A percentile compares a stretch with the other conserved stretches of the same genome.
Conservation (phyloP, 2,797 vertebrate genomes). For the Harpagifer antarcticus region DNA sequence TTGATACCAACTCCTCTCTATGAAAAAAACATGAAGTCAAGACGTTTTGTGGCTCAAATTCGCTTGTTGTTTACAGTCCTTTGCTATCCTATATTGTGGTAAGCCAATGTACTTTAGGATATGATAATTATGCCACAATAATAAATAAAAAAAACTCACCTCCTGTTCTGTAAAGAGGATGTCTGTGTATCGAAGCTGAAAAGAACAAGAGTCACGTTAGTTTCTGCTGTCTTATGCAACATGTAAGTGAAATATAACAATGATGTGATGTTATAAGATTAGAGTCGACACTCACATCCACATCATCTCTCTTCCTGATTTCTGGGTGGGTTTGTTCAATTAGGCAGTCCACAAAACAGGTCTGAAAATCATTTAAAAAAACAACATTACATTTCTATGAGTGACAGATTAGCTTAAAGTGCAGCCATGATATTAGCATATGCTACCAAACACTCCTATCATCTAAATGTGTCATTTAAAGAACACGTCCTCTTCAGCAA, state of each 20-base stretch:
- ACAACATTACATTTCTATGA: slow-evolving; percentile 15
- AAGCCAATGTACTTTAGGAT: neutral
- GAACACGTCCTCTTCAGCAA: slow-evolving; percentile 17
- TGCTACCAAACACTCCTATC: neutral
- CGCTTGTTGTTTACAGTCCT: neutral
- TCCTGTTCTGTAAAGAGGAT: slow-evolving; percentile 99
- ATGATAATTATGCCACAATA: neutral
- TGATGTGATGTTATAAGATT: neutral
- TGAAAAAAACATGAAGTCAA: neutral
- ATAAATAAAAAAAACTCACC: slow-evolving; percentile 80
- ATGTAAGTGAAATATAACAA: neutral
- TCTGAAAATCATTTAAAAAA: slow-evolving; percentile 81
- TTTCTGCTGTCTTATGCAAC: neutral
- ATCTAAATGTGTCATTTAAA: slow-evolving; percentile 10
- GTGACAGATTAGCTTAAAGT: neutral
- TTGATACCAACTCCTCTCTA: slow-evolving; percentile 99
- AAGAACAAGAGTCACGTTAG: slow-evolving; percentile 22
- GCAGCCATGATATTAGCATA: slow-evolving; percentile 15
- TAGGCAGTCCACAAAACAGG: slow-evolving; percentile 97
- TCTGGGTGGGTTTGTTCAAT: slow-evolving; percentile 99
- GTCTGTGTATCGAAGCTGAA: slow-evolving; percentile 97
- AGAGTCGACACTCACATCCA: slow-evolving; percentile 89
- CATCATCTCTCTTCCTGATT: slow-evolving; percentile 95
- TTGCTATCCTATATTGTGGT: neutral
- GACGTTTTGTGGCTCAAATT: fast-evolving